These are phyloP conservation scores for Xylocopa sonorina DNA, from an alignment of 1,140 invertebrate species.

Conservation along the genomic window DNA sequence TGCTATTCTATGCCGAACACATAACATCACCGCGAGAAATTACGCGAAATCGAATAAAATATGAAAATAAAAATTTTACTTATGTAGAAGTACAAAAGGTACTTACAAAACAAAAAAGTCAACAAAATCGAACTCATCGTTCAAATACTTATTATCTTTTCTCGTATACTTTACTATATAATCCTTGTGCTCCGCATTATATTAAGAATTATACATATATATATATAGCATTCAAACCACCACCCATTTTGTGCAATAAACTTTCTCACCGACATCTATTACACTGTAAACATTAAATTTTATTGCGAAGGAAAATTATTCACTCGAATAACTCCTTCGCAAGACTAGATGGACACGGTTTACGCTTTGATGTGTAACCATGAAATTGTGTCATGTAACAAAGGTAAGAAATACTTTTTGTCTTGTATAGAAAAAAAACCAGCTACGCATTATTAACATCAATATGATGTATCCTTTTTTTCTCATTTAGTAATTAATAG, in stretches of 20 bases:
- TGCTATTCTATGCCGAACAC: too few relatives aligned
- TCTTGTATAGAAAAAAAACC: background rate
- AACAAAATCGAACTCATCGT: background rate
- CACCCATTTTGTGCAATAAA: conserved; percentile 37
- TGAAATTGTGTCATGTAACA: conserved; percentile 4
- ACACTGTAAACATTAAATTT: conserved; percentile 19
- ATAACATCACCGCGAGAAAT: too few relatives aligned
- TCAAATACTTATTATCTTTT: background rate
- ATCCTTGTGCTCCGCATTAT: background rate
- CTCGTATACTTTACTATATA: background rate
- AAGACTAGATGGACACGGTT: conserved; percentile 44
- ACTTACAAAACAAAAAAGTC: background rate
- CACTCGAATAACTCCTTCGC: background rate
- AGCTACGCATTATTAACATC: background rate
- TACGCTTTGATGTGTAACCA: conserved; percentile 37
- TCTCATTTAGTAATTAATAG: background rate
- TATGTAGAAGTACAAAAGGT: background rate
- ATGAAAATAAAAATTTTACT: conserved; percentile 2
- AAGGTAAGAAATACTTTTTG: background rate
- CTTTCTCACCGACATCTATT: conserved; percentile 10
- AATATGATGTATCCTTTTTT: background rate
- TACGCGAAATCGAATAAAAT: background rate
- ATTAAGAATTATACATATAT: too few relatives aligned
- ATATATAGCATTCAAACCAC: conserved; percentile 12
- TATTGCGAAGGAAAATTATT: background rate